Conservation (phyloP, 2,888 invertebrate species). For the Labia minor region DNA sequence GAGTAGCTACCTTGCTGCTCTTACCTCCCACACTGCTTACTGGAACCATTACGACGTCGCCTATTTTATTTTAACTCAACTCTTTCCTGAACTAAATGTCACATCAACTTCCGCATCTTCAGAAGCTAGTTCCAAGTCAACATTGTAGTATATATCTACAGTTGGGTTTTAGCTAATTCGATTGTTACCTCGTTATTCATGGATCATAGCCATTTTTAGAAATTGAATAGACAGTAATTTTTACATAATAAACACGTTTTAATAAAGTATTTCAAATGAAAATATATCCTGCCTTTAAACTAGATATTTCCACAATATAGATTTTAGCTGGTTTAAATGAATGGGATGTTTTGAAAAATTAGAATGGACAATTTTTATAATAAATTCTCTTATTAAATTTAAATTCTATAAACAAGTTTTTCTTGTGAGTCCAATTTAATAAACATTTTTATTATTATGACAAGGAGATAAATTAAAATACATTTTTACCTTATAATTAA, state of each 20-base stretch:
- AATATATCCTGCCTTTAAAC: not conserved
- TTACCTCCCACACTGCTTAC: slow-evolving; percentile 53
- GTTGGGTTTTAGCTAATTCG: not conserved
- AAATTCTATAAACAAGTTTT: no score
- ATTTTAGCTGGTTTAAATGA: no score
- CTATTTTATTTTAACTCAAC: slow-evolving; percentile 46
- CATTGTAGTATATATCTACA: not conserved
- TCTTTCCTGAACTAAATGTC: slow-evolving; percentile 39
- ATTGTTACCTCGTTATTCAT: not conserved
- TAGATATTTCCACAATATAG: no score
- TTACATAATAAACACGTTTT: not conserved
- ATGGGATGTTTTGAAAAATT: no score
- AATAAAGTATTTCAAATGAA: not conserved
- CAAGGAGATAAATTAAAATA: no score
- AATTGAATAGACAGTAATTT: not conserved
- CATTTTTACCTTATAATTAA: no score
- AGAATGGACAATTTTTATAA: no score
- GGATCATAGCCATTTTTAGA: not conserved
- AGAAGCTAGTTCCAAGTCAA: not conserved
- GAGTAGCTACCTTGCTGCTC: slow-evolving; percentile 44
- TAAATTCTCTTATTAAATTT: no score
- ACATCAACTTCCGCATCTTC: not conserved
- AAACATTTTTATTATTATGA: no score
- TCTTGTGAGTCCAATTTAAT: no score
- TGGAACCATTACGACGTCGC: slow-evolving; percentile 54